Conservation (phyloP, 2,113 vertebrate species). For the Bostrychus sinensis region DNA sequence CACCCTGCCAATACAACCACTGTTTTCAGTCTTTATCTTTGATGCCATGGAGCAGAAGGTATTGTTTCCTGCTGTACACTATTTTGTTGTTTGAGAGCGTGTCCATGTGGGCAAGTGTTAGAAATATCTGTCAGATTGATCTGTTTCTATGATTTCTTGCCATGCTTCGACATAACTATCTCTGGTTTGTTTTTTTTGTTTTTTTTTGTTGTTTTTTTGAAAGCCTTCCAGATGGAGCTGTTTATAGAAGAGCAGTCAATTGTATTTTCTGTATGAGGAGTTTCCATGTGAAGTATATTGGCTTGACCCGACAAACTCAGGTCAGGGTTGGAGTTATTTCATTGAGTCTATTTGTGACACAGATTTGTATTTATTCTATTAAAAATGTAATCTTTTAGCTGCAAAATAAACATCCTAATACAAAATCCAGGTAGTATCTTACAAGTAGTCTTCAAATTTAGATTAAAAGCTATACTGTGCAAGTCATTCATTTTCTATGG, state of each 20-base stretch:
- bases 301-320: slow-evolving; percentile 2
- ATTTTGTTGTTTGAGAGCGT: not conserved
- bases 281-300: slow-evolving; percentile 3
- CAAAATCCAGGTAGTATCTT: no score
- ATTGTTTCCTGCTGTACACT: slow-evolving; percentile 12
- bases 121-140: slow-evolving; percentile 27
- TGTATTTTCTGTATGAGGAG: not conserved
- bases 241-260: not conserved
- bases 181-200: not conserved
- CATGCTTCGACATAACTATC: slow-evolving; percentile 5
- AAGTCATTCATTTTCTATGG: no score
- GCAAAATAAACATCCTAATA: no score
- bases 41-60: not conserved
- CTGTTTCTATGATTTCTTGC: slow-evolving; percentile 20
- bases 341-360: not conserved
- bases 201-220: not conserved
- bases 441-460: no score
- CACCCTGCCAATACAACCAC: slow-evolving; percentile 54
- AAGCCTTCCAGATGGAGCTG: slow-evolving; percentile 2
- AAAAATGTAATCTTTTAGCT: not conserved
- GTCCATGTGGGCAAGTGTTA: slow-evolving; percentile 3
- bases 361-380: not conserved
- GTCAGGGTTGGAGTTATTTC: not conserved
- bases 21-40: slow-evolving; percentile 43
- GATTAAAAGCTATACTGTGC: no score